Base-by-base conservation (phyloP, 1,140 invertebrate genomes). In the Aphelenchoides besseyi region DNA sequence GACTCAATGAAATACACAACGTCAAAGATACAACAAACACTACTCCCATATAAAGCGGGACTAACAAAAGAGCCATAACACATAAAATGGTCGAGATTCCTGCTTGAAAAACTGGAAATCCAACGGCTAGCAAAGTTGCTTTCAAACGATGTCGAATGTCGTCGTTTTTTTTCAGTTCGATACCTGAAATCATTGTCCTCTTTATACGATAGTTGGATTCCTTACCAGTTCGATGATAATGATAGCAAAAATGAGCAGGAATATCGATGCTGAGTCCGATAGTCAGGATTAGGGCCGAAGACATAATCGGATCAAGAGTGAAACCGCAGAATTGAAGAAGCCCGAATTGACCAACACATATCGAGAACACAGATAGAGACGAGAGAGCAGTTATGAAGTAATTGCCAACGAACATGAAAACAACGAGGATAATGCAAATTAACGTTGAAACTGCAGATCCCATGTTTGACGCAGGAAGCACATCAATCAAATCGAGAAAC, bases 241-340 rank as follows among this genome's bases (percentile, higher is more conserved):
- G 72, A 57, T 84, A 82, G 48, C 79, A 80, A 16, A 85, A 79
- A 67, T 85, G 85, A 5, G 80, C 81, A 37, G 82, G 78, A 69
- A 81, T 85, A 69, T 85, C 84, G 1, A 86, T 79, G 12, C 81
- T 84, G 72, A 85, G 82, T 12, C 85, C 85, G 3, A 85, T 80
- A 35, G 82, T 78, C 81, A 86, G 84, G 12, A 85, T 79, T 3
- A 85, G 64, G 52, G 85, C 80, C 18, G 85, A 82, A 80, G 84
- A 85, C 41, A 83, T 84, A 28, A 86, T 74, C 18, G 84, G 78
- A 68, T 81, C 84, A 2, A 85, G 72, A 5, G 75, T 79, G 8
- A 85, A 62, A 5, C 72, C 78, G 75, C 83, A 85, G 37, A 79
- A 73, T 29, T 76, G 55, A 71, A 86, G 76, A 61, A 82, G 84